Base-by-base conservation (phyloP, 2,797 vertebrate genomes). In the Rhyacichthys aspro region DNA sequence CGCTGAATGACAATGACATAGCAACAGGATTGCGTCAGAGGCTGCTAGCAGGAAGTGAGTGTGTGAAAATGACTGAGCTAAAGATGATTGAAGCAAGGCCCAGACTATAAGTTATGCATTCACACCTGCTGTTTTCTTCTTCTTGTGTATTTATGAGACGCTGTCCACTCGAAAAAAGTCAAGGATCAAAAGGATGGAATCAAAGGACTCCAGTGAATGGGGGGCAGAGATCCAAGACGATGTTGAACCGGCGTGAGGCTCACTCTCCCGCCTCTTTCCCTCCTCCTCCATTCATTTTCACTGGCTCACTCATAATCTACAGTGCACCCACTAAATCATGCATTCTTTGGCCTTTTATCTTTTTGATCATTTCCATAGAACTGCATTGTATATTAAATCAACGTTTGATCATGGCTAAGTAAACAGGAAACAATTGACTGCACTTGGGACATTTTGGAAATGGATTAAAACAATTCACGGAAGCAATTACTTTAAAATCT, bases 11-110 rank as follows among this genome's bases (percentile, higher is more conserved):
- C 78, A 86, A 88, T 67, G 77, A 89, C 88, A 88, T 86, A 77
- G 86, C 86, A 88, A 87, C 84, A 85, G 79, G 66, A 55, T 79
- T 90, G 87, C 88, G 78, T 90, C 87, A 90, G 76, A 53, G 55
- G 67, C 65, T 73, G 78, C 67, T 72, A 37, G 76, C 72, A 72
- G 77, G 78, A 67, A 52, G 48, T 15, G 47, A 39, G 47, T 56
- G 67, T 15, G 17, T 62, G 59, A 79, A 64, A 68, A 81, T 28
- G 53, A 77, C 17, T 55, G 63, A 70, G 76, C 67, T 57, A 46
- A 53, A 71, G 62, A 74, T 76, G 80, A 86, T 74, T 47, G 81
- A 84, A 80, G 76, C 72, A 64, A 83, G 63, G 70, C 43, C 28
- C 15, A 36, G 65, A 74, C 73, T 47, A 57, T 82, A 72, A 83